phyloP scores from a whole-genome alignment of 2,797 vertebrate species.

The Chelmon rostratus region DNA sequence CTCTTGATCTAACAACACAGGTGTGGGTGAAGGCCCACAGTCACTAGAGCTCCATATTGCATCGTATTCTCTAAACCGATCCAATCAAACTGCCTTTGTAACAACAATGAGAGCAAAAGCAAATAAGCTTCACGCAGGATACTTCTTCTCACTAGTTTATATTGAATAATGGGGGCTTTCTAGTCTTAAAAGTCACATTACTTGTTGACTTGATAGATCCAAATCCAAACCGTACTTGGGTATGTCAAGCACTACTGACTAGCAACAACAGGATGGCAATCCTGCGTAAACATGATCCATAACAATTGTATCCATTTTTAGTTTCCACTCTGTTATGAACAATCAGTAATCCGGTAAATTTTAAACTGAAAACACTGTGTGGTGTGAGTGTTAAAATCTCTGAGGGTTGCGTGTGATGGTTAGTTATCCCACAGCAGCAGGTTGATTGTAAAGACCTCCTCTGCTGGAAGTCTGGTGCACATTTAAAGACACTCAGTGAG shows the following conservation, averaged over 20 bases:
- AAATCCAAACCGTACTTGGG: not conserved
- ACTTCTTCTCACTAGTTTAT: not conserved
- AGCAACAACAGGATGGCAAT: not conserved
- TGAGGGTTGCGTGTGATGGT: not conserved
- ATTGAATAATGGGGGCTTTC: not conserved
- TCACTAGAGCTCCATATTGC: not conserved
- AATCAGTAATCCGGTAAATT: not conserved
- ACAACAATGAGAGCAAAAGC: not conserved
- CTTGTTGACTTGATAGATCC: not conserved
- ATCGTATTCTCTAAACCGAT: not conserved
- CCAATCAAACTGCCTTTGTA: not conserved
- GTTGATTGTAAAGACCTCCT: not conserved
- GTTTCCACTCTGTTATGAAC: not conserved
- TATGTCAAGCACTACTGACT: not conserved
- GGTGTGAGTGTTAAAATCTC: not conserved
- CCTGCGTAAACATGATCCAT: not conserved
- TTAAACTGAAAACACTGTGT: not conserved
- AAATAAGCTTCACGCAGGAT: not conserved
- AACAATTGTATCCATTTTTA: not conserved
- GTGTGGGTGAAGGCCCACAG: not conserved
- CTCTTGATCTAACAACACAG: not conserved
- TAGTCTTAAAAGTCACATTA: not conserved
- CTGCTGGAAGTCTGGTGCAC: not conserved
- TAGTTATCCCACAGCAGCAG: not conserved
- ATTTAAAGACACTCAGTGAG: conserved; percentile 1